phyloP scores from a whole-genome alignment of 2,113 vertebrate genomes.

The Thalassarche chlororhynchos region DNA sequence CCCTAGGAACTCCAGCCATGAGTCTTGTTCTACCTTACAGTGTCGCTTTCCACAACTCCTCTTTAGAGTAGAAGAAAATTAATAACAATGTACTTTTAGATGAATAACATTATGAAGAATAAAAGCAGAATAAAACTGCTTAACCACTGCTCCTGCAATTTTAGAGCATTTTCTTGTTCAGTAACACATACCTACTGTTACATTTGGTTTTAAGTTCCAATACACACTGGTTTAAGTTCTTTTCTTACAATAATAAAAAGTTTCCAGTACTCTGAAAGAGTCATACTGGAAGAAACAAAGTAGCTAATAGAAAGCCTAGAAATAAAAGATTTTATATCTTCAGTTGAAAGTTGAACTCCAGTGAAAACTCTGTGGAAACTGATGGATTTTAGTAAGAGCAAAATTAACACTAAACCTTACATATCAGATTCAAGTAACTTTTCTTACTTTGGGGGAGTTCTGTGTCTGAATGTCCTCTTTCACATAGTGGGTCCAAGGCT shows the following conservation, averaged over 20 bases:
- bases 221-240: not conserved
- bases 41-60: not conserved
- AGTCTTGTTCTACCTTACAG: not conserved
- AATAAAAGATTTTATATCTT: not conserved
- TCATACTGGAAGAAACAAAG: not conserved
- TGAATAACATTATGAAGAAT: not conserved
- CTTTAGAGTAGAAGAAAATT: not conserved
- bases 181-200: not conserved
- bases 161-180: not conserved
- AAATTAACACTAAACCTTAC: not conserved
- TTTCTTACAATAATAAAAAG: not conserved
- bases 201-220: not conserved
- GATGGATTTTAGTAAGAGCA: not conserved
- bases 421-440: not conserved
- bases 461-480: not conserved
- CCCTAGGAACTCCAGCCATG: not conserved
- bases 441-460: not conserved
- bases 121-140: not conserved
- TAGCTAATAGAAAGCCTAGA: not conserved
- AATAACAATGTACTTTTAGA: not conserved
- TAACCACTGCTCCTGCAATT: not conserved
- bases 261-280: not conserved
- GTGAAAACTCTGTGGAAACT: not conserved
- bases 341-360: not conserved
- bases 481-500: not conserved